Evolutionary conservation across 2,797 vertebrate species (phyloP), one percentile per base, ranked within the genome.

Genomic region (Artibeus jamaicensis): DNA sequence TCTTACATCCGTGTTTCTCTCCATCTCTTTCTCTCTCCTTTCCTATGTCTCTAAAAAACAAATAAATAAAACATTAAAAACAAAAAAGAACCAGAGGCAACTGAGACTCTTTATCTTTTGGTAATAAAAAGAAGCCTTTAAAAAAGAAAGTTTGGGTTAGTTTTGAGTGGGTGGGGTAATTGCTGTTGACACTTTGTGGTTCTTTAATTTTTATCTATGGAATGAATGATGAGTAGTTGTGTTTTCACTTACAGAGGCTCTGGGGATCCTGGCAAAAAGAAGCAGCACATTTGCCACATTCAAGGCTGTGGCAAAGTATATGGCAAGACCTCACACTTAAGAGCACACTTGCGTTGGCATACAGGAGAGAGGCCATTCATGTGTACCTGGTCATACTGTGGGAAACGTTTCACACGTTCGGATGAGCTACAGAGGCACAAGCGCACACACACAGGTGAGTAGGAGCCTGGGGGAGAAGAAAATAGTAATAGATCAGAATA

Each of bases 201-300:
- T 85, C 24, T 85, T 91, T 86, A 79, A 34, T 91, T 95, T 93
- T 62, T 92, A 37, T 94, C 22, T 94, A 22, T 62, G 76, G 87
- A 87, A 65, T 84, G 34, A 91, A 39, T 95, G 22, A 92, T 71
- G 6, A 86, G 59, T 67, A 88, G 48, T 93, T 96, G 39, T 96
- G 6, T 94, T 93, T 19, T 95, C 55, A 85, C 62, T 95, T 65
- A 2, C 92, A 99, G 97, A 96, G 98, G 97, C 94, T 98, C 98
- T 70, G 99, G 98, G 81, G 99, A 99, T 91, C 99, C 99, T 44
- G 99, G 98, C 53, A 99, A 99, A 96, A 99, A 99, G 98, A 99
- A 99, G 97, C 99, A 99, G 97, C 99, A 99, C 96, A 99, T 99
- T 96, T 99, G 99, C 97, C 99, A 99, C 98, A 99, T 99, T 84